phyloP scores from a whole-genome alignment of 2,113 vertebrate genomes.

The Saimiri boliviensis region DNA sequence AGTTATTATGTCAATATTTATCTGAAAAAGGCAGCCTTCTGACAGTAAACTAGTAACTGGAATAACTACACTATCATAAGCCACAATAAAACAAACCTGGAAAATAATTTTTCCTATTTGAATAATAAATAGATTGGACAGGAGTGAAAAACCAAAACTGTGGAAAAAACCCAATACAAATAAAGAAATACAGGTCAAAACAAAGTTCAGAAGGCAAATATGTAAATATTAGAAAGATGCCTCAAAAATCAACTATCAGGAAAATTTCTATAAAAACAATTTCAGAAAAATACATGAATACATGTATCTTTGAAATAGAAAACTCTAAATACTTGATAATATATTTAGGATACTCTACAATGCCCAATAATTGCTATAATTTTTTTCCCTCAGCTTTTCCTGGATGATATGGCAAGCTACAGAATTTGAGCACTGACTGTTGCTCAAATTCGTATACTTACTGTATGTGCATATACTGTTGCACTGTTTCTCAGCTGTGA shows the following conservation, averaged over 20 bases:
- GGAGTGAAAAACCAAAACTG: constrained; percentile 4
- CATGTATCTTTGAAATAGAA: not conserved
- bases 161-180: constrained; percentile 23
- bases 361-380: not conserved
- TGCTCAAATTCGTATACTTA: constrained; percentile 11
- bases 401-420: not conserved
- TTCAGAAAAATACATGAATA: constrained; percentile 47
- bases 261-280: constrained; percentile 35
- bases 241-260: not conserved
- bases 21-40: not conserved
- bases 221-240: constrained; percentile 45
- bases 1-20: constrained; percentile 40
- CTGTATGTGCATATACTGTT: not conserved
- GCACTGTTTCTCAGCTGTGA: constrained; percentile 16
- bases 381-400: not conserved
- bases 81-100: not conserved
- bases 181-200: not conserved
- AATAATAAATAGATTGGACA: constrained; percentile 29
- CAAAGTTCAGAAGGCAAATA: constrained; percentile 13
- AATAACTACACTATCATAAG: not conserved
- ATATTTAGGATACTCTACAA: not conserved
- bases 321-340: not conserved
- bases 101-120: constrained; percentile 17
- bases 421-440: not conserved
- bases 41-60: not conserved